Conservation (phyloP, 1,140 invertebrate species). For the Matsumurasca onukii region DNA sequence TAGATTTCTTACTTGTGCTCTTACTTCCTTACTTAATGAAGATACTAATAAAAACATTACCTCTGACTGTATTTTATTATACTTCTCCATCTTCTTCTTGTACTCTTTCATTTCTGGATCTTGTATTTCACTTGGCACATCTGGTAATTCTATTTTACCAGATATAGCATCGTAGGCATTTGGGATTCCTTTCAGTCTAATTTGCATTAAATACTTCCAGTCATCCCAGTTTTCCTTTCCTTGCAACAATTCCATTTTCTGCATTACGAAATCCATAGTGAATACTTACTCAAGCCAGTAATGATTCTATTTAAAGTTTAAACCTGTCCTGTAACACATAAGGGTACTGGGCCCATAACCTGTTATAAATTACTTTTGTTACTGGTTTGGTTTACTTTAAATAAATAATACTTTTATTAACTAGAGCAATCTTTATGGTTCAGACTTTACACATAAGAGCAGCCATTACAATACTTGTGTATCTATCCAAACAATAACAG, state of each 20-base stretch:
- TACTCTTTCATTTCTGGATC: not conserved
- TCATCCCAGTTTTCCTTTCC: conserved; percentile 1
- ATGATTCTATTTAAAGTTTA: conserved; percentile 1
- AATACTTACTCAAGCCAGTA: not conserved
- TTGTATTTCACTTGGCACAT: not conserved
- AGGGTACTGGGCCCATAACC: too few relatives aligned
- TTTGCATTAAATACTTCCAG: conserved; percentile 6
- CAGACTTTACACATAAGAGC: too few relatives aligned
- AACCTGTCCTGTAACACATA: too few relatives aligned
- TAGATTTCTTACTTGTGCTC: conserved; percentile 1
- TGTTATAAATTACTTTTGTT: too few relatives aligned
- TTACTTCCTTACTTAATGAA: conserved; percentile 6
- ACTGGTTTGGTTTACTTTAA: too few relatives aligned
- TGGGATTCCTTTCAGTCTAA: conserved; percentile 1
- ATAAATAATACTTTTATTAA: too few relatives aligned
- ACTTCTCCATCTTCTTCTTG: conserved; percentile 1
- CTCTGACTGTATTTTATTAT: too few relatives aligned
- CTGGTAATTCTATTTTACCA: conserved; percentile 5
- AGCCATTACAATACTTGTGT: too few relatives aligned
- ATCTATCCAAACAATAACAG: too few relatives aligned
- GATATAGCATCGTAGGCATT: not conserved
- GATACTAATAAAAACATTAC: conserved; percentile 2
- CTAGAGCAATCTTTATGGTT: too few relatives aligned
- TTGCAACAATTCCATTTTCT: conserved; percentile 2
- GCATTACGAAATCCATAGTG: not conserved